These are phyloP conservation scores for Acrocyrtus sp. DNA, from an alignment of 2,888 invertebrate species.

Conservation along the genomic window DNA sequence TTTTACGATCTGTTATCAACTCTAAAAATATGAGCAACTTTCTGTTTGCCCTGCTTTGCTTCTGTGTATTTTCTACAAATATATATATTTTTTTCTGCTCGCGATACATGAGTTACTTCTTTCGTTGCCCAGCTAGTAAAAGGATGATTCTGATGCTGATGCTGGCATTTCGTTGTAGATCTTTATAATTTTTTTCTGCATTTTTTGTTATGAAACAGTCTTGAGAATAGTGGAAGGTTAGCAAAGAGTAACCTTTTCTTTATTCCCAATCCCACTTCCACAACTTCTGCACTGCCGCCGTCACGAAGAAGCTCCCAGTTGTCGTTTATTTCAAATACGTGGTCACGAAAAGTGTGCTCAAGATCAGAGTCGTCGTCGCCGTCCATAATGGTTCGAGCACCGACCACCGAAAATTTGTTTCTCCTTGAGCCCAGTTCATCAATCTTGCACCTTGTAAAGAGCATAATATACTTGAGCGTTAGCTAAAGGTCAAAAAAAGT, in stretches of 20 bases:
- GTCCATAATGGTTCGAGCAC: conserved; percentile 20
- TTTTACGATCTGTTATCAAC: conserved; percentile 2
- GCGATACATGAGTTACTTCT: too few species aligned
- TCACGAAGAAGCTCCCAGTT: conserved; percentile 48
- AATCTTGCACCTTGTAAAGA: conserved; percentile 41
- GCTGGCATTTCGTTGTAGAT: too few species aligned
- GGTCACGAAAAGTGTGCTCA: conserved; percentile 27
- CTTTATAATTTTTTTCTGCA: too few species aligned
- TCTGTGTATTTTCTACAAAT: too few species aligned
- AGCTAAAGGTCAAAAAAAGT: too few species aligned
- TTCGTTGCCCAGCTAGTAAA: too few species aligned
- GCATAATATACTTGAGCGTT: too few species aligned
- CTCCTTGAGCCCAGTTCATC: conserved; percentile 41
- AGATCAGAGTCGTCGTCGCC: conserved; percentile 20
- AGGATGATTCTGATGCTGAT: too few species aligned
- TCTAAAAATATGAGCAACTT: conserved; percentile 35
- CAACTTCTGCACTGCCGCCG: conserved; percentile 20
- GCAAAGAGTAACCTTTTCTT: conserved; percentile 1
- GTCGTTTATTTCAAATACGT: conserved; percentile 43
- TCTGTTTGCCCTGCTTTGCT: too few species aligned
- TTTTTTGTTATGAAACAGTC: conserved; percentile 31
- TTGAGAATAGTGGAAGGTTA: conserved; percentile 19
- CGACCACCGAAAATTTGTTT: conserved; percentile 42
- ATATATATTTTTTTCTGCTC: too few species aligned
- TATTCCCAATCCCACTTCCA: conserved; percentile 53